Percentiles rank a stretch among this genome's conserved stretches.
phyloP scores from a whole-genome alignment of 2,113 vertebrate genomes.

The Mus spicilegus region DNA sequence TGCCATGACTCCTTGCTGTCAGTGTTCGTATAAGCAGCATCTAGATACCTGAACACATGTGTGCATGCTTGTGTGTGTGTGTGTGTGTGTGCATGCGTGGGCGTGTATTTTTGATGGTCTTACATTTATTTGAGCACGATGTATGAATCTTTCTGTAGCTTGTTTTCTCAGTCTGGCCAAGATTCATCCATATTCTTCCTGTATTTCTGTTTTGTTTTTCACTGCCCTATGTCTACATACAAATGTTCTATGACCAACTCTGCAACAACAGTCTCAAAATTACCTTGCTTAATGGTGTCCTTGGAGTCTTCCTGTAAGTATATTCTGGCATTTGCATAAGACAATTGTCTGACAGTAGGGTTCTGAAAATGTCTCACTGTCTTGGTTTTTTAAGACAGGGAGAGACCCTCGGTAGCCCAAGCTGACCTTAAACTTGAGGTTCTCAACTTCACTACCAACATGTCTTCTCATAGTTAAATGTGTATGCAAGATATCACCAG shows the following conservation, averaged over 20 bases:
- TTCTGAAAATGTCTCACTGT: not conserved
- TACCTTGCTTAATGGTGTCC: not conserved
- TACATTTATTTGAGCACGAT: constrained; percentile 11
- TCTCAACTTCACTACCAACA: not conserved
- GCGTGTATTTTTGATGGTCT: not conserved
- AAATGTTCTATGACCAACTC: not conserved
- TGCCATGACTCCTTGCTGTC: not conserved
- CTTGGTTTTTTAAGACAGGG: not conserved
- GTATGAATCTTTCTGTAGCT: constrained; percentile 38
- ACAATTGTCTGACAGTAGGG: not conserved
- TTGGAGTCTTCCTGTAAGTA: not conserved
- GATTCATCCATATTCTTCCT: constrained; percentile 41
- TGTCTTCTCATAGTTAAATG: not conserved
- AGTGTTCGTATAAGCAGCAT: not conserved
- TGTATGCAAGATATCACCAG: not conserved
- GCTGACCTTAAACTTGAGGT: not conserved
- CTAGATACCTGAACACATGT: not conserved
- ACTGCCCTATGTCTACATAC: not conserved
- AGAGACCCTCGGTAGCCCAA: not conserved
- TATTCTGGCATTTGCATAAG: not conserved
- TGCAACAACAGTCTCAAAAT: not conserved
- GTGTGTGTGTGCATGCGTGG: not conserved
- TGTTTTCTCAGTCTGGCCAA: constrained; percentile 33
- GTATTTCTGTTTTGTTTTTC: constrained; percentile 43
- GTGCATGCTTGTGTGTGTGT: too few relatives aligned